Evolutionary conservation across 2,888 invertebrate species (phyloP), one percentile per base, ranked within the genome.

Genomic region (Ophonus ardosiacus): DNA sequence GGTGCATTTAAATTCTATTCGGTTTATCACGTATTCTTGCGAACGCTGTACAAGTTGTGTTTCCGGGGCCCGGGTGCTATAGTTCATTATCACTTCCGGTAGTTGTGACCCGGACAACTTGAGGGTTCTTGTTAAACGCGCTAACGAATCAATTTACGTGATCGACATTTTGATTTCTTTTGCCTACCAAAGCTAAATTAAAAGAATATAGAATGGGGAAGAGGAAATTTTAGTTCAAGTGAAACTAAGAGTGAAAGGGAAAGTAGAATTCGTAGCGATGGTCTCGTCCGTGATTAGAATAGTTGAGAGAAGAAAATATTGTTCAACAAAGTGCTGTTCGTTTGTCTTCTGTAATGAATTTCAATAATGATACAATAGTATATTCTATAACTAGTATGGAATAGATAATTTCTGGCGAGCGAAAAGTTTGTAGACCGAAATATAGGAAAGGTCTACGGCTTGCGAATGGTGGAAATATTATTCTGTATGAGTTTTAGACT

Each of bases 1-100:
- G 43, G 71, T 40, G 24, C 71, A 74, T 74, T 74, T 74, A 74
- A 74, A 74, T 74, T 74, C 71, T 74, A 74, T 74, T 74, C 71
- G 71, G 71, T 74, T 43, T 74, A 74, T 74, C 71, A 74, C 71
- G 43, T 74, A 74, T 74, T 74, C 71, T 74, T 74, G 71, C 24
- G 24, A 43, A 18, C 17, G 18, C 43, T 74, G 71, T 40, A 43
- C 31, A 68, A 68, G 68, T 68, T 68, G 68, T 68, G 68, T 68
- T 74, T 43, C 24, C 43, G 71, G 68, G 68, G 31, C 68, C 38
- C 40, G n/a, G 40, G 68, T 38, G 68, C 68, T 68, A 24, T 8
- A 31, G 21, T 74, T 74, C 71, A 43, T 74, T 74, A 74, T 74
- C 71, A 74, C 71, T 43, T 63, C 63, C 63, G 63, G 63, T 63